Evolutionary conservation across 2,797 vertebrate genomes (phyloP).

Genomic region (Craterocephalus amniculus): DNA sequence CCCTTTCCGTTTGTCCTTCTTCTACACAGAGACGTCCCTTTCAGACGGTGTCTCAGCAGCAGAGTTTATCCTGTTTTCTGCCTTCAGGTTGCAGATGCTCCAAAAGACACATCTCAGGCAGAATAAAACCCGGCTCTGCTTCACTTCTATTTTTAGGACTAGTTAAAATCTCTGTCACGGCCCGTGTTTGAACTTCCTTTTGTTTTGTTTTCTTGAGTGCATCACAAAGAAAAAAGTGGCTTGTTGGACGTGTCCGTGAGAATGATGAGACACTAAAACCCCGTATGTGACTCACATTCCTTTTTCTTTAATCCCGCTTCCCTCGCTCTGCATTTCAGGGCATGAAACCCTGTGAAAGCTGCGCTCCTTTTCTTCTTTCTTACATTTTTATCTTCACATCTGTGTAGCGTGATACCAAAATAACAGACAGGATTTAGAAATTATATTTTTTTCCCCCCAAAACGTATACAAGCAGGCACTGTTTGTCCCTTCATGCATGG

Average conservation of each 20-base stretch:
- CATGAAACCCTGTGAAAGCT: not conserved
- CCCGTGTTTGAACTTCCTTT: not conserved
- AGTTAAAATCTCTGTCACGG: not conserved
- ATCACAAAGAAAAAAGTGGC: not conserved
- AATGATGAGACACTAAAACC: constrained; percentile 8
- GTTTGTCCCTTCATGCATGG: not conserved
- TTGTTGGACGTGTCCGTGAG: not conserved
- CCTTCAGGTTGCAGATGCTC: not conserved
- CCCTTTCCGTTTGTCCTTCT: not conserved
- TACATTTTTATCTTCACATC: not conserved
- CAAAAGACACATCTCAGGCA: too few species aligned
- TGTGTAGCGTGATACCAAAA: too few species aligned
- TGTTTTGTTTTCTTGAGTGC: too few species aligned
- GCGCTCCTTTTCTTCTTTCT: too few species aligned
- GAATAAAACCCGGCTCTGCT: not conserved
- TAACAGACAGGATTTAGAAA: not conserved
- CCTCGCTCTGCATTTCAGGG: constrained; percentile 18
- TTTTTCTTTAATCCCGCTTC: constrained; percentile 41
- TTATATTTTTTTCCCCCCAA: not conserved
- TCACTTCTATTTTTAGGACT: not conserved
- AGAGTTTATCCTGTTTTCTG: not conserved
- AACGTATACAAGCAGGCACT: not conserved
- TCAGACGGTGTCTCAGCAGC: not conserved
- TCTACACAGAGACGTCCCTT: not conserved
- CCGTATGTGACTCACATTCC: constrained; percentile 30